Conservation (phyloP, 1,140 invertebrate species). For the Hycleus phaleratus region DNA sequence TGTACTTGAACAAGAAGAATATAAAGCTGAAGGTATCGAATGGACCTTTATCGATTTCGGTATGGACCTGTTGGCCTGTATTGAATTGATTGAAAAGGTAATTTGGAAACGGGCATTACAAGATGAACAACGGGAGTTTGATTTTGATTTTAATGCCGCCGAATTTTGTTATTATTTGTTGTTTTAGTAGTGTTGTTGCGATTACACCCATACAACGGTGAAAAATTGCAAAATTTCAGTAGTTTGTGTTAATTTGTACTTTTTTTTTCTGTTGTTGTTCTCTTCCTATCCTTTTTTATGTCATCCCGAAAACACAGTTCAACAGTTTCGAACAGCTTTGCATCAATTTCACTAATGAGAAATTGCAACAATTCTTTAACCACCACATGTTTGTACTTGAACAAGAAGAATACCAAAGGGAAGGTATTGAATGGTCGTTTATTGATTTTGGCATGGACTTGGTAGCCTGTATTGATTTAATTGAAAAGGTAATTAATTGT, state of each 20-base stretch:
- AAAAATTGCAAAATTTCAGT: background rate
- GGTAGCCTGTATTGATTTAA: slow-evolving; percentile 92
- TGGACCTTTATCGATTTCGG: slow-evolving; percentile 96
- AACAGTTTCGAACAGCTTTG: slow-evolving; percentile 98
- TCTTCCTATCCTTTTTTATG: slow-evolving; percentile 11
- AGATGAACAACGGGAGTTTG: background rate
- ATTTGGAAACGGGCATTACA: slow-evolving; percentile 13
- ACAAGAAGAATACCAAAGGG: slow-evolving; percentile 94
- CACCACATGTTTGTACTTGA: slow-evolving; percentile 98
- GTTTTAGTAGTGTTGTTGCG: slow-evolving; percentile 13
- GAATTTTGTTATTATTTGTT: slow-evolving; percentile 4
- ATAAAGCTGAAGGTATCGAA: slow-evolving; percentile 86
- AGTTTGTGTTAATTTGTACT: background rate
- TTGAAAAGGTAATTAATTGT: slow-evolving; percentile 79
- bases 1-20: slow-evolving; percentile 93
- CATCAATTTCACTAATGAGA: slow-evolving; percentile 98
- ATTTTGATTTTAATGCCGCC: background rate
- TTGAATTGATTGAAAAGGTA: slow-evolving; percentile 96
- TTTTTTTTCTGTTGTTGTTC: background rate
- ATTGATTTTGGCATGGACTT: slow-evolving; percentile 98
- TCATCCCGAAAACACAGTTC: slow-evolving; percentile 53
- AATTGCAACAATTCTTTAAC: slow-evolving; percentile 97
- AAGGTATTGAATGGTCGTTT: slow-evolving; percentile 92
- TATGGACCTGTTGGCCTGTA: slow-evolving; percentile 92
- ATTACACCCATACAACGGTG: slow-evolving; percentile 15